Conservation (phyloP, 92 coral and sea anemone genomes). For the Montipora capitata region DNA sequence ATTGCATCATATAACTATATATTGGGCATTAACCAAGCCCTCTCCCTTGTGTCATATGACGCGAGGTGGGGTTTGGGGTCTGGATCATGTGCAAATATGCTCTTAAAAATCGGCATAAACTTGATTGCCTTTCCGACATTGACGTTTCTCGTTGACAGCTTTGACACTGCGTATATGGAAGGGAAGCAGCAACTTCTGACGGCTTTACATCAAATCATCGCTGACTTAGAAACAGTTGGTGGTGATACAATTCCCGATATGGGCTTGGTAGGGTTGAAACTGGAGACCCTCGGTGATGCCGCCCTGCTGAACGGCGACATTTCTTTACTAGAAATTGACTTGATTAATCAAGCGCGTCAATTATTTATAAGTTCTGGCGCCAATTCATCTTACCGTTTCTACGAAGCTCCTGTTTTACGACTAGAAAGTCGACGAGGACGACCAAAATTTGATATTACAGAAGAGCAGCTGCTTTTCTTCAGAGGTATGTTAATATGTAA, state of each 20-base stretch:
- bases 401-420: neutral
- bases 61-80: too few relatives aligned
- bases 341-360: constrained; percentile 45
- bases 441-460: constrained; percentile 54
- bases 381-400: neutral
- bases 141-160: neutral
- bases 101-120: too few relatives aligned
- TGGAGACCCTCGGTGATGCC: constrained; percentile 24
- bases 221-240: neutral
- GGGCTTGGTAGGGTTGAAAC: neutral
- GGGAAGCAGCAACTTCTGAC: neutral
- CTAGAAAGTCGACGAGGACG: constrained; percentile 63
- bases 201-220: neutral
- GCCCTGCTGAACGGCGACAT: constrained; percentile 36
- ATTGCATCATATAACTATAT: too few relatives aligned
- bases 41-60: too few relatives aligned
- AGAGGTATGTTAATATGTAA: neutral
- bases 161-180: neutral
- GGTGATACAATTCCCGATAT: neutral
- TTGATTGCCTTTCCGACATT: too few relatives aligned
- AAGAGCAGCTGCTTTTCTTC: constrained; percentile 53
- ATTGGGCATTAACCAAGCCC: too few relatives aligned
- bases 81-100: too few relatives aligned
- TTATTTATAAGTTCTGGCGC: too few relatives aligned
- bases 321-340: constrained; percentile 28